These are phyloP conservation scores for Himalopsyche tibetana DNA, from an alignment of 2,888 invertebrate genomes.

Conservation along the genomic window DNA sequence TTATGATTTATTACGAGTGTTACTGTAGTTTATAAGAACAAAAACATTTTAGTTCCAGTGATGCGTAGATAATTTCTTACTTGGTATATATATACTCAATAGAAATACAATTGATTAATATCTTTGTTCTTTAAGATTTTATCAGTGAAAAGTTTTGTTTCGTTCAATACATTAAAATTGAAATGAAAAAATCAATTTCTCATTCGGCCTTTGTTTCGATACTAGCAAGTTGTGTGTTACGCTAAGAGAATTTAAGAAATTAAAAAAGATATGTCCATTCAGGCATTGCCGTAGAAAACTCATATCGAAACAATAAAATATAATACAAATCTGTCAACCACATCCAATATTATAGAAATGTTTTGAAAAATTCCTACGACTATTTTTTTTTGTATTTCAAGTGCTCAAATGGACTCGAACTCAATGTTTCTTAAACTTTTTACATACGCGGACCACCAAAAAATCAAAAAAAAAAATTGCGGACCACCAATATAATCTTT, in stretches of 20 bases:
- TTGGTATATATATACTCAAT: background rate
- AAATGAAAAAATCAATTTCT: constrained; percentile 35
- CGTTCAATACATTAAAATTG: background rate
- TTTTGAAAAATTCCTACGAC: no score
- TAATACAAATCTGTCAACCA: no score
- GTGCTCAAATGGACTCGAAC: no score
- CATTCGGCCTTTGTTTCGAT: background rate
- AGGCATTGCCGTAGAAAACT: no score
- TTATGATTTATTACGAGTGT: background rate
- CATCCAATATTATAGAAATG: no score
- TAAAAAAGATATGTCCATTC: background rate
- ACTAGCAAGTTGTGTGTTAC: background rate
- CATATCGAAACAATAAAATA: no score
- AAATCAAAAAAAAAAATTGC: no score
- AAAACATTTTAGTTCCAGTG: background rate
- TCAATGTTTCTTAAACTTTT: no score
- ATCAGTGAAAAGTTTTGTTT: constrained; percentile 21
- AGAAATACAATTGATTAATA: constrained; percentile 14
- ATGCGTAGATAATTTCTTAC: background rate
- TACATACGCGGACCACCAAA: no score
- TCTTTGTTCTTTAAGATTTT: background rate
- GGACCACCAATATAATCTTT: no score
- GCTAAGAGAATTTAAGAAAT: background rate
- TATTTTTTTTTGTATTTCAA: no score
- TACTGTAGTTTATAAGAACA: constrained; percentile 33